phyloP scores from a whole-genome alignment of 2,797 vertebrate genomes.

The Lepus townsendii region DNA sequence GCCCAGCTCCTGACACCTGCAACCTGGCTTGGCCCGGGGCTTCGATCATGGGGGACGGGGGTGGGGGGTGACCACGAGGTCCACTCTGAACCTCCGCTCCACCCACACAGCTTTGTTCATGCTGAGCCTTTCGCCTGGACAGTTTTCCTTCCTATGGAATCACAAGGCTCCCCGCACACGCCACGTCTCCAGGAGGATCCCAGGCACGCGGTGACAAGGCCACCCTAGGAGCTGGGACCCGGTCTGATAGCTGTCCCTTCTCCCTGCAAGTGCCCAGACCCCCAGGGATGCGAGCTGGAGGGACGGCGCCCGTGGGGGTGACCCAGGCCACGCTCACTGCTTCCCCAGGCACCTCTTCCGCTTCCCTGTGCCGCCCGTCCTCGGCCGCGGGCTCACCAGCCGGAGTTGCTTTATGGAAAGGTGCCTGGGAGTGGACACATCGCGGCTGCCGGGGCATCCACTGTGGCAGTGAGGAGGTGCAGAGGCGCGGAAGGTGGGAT shows the following conservation, averaged over 20 bases:
- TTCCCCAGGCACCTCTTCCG: not conserved
- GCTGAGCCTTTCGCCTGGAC: not conserved
- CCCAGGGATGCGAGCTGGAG: not conserved
- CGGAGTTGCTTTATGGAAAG: not conserved
- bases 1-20: not conserved
- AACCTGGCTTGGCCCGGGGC: not conserved
- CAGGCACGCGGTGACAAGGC: not conserved
- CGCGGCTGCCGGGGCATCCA: not conserved
- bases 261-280: not conserved
- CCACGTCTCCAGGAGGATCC: not conserved
- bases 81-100: not conserved
- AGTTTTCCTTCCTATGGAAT: not conserved
- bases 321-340: not conserved
- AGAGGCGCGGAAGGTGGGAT: not conserved
- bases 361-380: not conserved
- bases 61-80: not conserved
- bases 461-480: not conserved
- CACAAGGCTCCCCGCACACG: not conserved
- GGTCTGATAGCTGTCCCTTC: not conserved
- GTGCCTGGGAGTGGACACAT: not conserved
- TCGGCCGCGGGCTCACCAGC: not conserved
- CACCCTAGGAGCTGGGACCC: not conserved
- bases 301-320: not conserved
- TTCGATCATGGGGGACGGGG: not conserved
- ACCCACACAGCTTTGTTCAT: accelerated